phyloP scores from a whole-genome alignment of 2,888 invertebrate genomes.

The Vandiemenella viatica region DNA sequence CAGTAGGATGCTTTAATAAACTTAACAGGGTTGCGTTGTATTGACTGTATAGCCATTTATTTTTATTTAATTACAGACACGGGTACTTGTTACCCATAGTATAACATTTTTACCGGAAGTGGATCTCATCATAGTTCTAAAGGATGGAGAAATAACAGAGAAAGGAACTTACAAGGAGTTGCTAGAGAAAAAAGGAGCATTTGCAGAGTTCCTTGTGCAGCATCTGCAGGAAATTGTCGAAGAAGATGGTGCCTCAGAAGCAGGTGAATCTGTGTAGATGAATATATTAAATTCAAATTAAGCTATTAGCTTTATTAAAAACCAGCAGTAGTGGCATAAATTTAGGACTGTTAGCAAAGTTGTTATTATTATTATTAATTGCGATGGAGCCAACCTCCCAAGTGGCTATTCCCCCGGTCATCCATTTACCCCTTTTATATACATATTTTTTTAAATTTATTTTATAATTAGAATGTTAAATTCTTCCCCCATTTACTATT shows the following conservation, averaged over 20 bases:
- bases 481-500: no score
- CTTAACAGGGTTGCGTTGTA: not conserved
- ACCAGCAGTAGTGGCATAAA: no score
- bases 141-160: conserved; percentile 76
- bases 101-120: conserved; percentile 83
- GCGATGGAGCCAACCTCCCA: no score
- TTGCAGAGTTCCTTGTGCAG: conserved; percentile 68
- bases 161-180: conserved; percentile 80
- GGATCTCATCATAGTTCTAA: conserved; percentile 79
- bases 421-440: no score
- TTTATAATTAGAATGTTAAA: no score
- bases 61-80: conserved; percentile 37
- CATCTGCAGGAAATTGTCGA: conserved; percentile 20
- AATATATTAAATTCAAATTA: not conserved
- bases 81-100: conserved; percentile 88
- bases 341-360: no score
- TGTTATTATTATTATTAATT: no score
- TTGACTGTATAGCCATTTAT: not conserved
- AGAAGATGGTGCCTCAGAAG: conserved; percentile 16
- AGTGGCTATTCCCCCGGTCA: no score
- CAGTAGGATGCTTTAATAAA: not conserved
- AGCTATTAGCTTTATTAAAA: conserved; percentile 6
- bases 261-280: conserved; percentile 7
- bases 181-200: conserved; percentile 68
- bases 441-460: no score